Conservation (phyloP, 2,888 invertebrate species). For the Priocnemis perturbator region DNA sequence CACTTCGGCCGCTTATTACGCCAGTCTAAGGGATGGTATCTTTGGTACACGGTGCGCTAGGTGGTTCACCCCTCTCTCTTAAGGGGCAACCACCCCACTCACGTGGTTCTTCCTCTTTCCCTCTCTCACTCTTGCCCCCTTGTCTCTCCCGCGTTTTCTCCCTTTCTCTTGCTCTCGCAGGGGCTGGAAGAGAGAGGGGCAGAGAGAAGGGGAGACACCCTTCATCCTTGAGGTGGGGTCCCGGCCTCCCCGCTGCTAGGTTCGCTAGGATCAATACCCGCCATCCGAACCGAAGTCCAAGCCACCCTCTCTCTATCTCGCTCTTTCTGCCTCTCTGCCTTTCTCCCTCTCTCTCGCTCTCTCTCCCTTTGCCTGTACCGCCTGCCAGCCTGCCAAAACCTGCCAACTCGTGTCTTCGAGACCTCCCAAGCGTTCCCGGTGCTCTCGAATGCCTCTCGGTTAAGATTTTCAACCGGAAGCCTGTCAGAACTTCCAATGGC, state of each 20-base stretch:
- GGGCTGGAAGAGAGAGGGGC: slow-evolving; percentile 40
- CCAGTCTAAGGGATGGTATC: slow-evolving; percentile 62
- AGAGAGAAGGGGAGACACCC: slow-evolving; percentile 57
- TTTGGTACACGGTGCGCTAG: slow-evolving; percentile 63
- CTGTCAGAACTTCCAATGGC: too few species aligned
- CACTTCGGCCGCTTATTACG: slow-evolving; percentile 40
- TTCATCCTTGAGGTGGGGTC: slow-evolving; percentile 60
- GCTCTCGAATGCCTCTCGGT: neutral
- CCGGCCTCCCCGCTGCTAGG: slow-evolving; percentile 69
- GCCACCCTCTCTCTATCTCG: slow-evolving; percentile 64
- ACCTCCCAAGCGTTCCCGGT: neutral
- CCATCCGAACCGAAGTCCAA: slow-evolving; percentile 71
- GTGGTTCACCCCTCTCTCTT: slow-evolving; percentile 61
- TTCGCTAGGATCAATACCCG: slow-evolving; percentile 74
- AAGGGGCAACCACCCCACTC: slow-evolving; percentile 61
- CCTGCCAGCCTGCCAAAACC: slow-evolving; percentile 50
- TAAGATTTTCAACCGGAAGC: too few species aligned
- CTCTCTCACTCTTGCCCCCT: slow-evolving; percentile 25
- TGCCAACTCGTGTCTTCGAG: slow-evolving; percentile 42
- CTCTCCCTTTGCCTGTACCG: slow-evolving; percentile 35
- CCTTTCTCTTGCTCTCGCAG: slow-evolving; percentile 19
- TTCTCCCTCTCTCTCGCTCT: slow-evolving; percentile 51
- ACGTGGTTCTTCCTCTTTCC: slow-evolving; percentile 52
- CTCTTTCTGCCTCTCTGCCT: slow-evolving; percentile 55
- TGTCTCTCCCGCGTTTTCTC: slow-evolving; percentile 1